Evolutionary conservation across 2,113 vertebrate genomes (phyloP).

Genomic region (Phyllostomus discolor): DNA sequence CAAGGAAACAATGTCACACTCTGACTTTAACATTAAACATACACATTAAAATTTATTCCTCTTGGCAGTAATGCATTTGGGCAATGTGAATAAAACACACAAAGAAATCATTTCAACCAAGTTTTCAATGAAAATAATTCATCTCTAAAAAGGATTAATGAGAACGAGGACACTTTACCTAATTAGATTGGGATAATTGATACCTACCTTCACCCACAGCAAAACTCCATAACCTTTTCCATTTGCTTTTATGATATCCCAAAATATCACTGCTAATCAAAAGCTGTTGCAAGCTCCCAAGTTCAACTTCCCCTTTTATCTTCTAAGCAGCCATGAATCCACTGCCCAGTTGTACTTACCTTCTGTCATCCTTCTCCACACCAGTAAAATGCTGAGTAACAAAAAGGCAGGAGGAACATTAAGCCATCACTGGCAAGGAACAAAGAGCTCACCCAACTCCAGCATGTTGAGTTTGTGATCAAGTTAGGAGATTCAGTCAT

Average conservation of each 20-base stretch:
- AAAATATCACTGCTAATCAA: slow-evolving; percentile 8
- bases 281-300: not conserved
- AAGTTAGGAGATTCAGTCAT: not conserved
- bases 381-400: slow-evolving; percentile 37
- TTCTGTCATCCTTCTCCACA: not conserved
- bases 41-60: not conserved
- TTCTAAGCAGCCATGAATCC: not conserved
- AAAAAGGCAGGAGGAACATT: slow-evolving; percentile 23
- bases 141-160: slow-evolving; percentile 23
- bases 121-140: slow-evolving; percentile 7
- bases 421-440: slow-evolving; percentile 1
- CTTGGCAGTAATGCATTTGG: not conserved
- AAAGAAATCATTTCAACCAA: not conserved
- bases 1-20: not conserved
- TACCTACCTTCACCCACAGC: not conserved
- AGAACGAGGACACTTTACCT: not conserved
- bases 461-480: not conserved
- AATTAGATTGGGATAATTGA: not conserved
- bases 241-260: not conserved
- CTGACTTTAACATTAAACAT: not conserved
- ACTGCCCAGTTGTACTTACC: not conserved
- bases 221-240: not conserved
- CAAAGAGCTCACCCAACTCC: not conserved
- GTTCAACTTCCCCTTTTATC: not conserved
- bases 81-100: not conserved